phyloP scores from a whole-genome alignment of 37 sponge, comb jelly and placozoan genomes.

The Halichondria panicea region DNA sequence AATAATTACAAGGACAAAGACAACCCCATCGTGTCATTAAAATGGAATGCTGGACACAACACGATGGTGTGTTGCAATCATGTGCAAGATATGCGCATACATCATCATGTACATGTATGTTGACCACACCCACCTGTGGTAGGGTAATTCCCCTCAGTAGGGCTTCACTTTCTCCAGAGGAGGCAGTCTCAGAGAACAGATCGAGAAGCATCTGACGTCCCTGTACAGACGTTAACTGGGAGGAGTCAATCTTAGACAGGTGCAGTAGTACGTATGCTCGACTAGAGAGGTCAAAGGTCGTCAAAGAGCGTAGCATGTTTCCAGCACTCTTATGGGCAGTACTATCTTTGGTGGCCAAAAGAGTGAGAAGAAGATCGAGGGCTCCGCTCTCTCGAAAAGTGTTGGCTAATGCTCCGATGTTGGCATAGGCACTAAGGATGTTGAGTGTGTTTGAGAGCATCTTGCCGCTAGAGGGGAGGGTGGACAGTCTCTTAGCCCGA shows the following conservation, averaged over 20 bases:
- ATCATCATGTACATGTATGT: too few species aligned
- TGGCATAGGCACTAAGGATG: conserved; percentile 62
- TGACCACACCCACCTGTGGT: conserved; percentile 53
- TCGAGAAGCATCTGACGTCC: conserved; percentile 62
- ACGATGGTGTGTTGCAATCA: too few species aligned
- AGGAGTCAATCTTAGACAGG: conserved; percentile 31
- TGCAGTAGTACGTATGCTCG: conserved; percentile 61
- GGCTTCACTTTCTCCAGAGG: conserved; percentile 27
- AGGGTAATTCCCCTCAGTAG: conserved; percentile 23
- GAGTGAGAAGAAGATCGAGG: conserved; percentile 49
- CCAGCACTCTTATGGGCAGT: conserved; percentile 30
- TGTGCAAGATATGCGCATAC: too few species aligned
- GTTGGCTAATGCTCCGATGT: conserved; percentile 35
- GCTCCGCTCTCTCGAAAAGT: conserved; percentile 60
- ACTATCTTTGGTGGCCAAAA: conserved; percentile 37
- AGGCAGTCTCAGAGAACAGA: conserved; percentile 65
- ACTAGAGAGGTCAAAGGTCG: conserved; percentile 44
- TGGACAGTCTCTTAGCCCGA: conserved; percentile 32
- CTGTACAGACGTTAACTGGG: conserved; percentile 8
- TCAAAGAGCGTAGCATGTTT: conserved; percentile 53
- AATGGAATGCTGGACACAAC: too few species aligned
- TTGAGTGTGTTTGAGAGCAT: conserved; percentile 42
- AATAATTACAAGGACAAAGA: too few species aligned
- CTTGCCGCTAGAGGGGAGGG: conserved; percentile 8
- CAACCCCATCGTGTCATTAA: too few species aligned